Evolutionary conservation across 2,113 vertebrate species (phyloP), one percentile per base, ranked within the genome.

Genomic region (Eolophus roseicapilla): DNA sequence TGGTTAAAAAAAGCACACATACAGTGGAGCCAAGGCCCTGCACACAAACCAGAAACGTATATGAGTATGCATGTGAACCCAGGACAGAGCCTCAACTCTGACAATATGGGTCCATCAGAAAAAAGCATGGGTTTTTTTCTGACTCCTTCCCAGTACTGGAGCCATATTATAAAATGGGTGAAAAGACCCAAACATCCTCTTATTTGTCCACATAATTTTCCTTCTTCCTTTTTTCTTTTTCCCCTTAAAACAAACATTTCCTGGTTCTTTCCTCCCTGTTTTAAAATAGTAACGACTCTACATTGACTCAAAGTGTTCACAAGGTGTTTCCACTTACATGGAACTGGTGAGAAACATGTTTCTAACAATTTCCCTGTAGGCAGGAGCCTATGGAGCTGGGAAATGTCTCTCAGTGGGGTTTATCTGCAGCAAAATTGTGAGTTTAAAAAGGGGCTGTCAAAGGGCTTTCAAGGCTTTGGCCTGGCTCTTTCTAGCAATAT

Each of bases 1-100:
- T 10, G 10, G 6, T 33, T 53, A 24, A 41, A 90, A 90, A 67
- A 15, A 6, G 11, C 65, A n/a, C 11, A 9, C 0, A 0, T 37
- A 3, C 4, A 13, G 50, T 7, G 39, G 20, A 47, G 11, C 13
- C 41, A 18, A 35, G 62, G 74, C 37, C 31, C 43, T 31, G 31
- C 43, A n/a, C 6, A 19, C 21, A 46, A 15, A 80, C 3, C 21
- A 52, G 59, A 35, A n/a, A 41, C 10, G 3, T 12, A 4, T 0
- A 2, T 13, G 10, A 70, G 52, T 25, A 23, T 0, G 0, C 27
- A 29, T 11, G 25, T 23, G 67, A 64, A 25, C 35, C 49, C 35
- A 3, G 50, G 25, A 13, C 19, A 25, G 33, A 43, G 15, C 59
- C 11, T 46, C 53, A 11, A 0, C 39, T 52, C 18, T 65, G 68